phyloP scores from a whole-genome alignment of 2,113 vertebrate genomes.

The Sterrhoptilus dennistouni region DNA sequence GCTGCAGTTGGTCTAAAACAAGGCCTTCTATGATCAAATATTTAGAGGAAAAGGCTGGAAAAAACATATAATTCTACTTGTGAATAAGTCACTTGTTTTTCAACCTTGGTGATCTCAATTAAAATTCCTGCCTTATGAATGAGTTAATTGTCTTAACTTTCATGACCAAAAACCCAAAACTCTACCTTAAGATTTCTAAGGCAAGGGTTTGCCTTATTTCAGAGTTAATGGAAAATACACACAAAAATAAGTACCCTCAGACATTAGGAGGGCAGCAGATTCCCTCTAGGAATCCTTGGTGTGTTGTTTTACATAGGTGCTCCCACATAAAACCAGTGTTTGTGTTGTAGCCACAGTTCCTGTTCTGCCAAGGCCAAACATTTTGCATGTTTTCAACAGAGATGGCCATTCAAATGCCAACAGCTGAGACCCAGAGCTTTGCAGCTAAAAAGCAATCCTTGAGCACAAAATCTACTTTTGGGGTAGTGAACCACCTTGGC shows the following conservation, averaged over 20 bases:
- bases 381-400: not conserved
- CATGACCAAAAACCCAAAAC: not conserved
- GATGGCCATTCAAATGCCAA: not conserved
- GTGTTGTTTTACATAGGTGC: fast-evolving
- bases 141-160: constrained; percentile 50
- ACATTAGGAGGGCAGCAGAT: not conserved
- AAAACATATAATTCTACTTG: not conserved
- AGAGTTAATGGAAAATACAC: not conserved
- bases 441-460: not conserved
- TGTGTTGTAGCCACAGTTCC: not conserved
- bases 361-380: not conserved
- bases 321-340: not conserved
- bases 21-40: not conserved
- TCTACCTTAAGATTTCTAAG: not conserved
- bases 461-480: not conserved
- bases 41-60: constrained; percentile 21
- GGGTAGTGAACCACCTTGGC: not conserved
- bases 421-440: not conserved
- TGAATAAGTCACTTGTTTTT: constrained; percentile 55
- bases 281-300: not conserved
- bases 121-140: constrained; percentile 52
- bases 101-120: constrained; percentile 23
- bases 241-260: not conserved
- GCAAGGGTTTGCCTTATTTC: not conserved
- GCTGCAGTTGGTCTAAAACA: constrained; percentile 11